Conservation (phyloP, 2,113 vertebrate genomes). For the Axis porcinus region DNA sequence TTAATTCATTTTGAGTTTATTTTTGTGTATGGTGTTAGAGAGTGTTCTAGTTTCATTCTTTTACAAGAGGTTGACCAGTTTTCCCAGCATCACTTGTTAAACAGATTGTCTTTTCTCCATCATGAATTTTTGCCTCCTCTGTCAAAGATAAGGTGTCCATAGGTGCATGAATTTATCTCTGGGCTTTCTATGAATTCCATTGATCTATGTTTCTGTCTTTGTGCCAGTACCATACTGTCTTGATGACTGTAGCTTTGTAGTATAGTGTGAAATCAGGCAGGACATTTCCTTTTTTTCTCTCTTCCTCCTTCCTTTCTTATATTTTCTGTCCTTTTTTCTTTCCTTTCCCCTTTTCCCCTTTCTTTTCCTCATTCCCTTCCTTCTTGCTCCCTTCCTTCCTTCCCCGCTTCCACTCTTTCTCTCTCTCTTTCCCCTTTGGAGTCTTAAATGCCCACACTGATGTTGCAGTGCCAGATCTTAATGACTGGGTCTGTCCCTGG, state of each 20-base stretch:
- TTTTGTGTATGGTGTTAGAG: neutral
- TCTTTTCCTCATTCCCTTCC: neutral
- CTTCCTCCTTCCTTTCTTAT: neutral
- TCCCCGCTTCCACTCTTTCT: fast-evolving
- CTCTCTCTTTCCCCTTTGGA: neutral
- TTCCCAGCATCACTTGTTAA: neutral
- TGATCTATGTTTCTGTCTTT: neutral
- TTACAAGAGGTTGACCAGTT: neutral
- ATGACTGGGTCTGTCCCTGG: neutral
- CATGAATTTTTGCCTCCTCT: neutral
- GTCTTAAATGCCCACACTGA: neutral
- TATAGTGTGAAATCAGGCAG: neutral
- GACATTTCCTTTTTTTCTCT: neutral
- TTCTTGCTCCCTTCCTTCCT: neutral
- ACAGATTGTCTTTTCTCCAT: neutral
- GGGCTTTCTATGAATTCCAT: neutral
- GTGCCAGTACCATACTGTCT: neutral
- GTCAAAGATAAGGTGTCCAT: neutral
- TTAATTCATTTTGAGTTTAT: neutral
- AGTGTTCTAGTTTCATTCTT: neutral
- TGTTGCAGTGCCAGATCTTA: neutral
- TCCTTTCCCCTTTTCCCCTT: neutral
- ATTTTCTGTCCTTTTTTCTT: neutral
- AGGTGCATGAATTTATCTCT: neutral
- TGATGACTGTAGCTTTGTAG: neutral